Conservation (phyloP, 2,797 vertebrate species). For the Acanthornis magna region DNA sequence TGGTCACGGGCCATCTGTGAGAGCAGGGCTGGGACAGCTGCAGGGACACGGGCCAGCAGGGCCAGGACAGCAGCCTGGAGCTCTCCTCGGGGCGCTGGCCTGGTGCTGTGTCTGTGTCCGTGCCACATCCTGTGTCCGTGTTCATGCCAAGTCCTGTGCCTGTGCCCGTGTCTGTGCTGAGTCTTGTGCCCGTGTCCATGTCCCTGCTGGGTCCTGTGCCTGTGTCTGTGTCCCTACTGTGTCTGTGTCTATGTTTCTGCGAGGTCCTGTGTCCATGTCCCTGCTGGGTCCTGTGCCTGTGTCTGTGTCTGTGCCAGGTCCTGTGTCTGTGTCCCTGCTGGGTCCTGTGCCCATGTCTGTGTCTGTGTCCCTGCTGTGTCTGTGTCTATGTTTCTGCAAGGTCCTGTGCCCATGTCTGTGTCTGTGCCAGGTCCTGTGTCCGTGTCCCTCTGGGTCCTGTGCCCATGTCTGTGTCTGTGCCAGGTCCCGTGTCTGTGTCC, state of each 20-base stretch:
- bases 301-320: not conserved
- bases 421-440: too few relatives aligned
- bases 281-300: not conserved
- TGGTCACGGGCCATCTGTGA: not conserved
- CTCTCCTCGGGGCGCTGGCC: not conserved
- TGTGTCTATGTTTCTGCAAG: too few relatives aligned
- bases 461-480: too few relatives aligned
- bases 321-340: too few relatives aligned
- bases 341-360: not conserved
- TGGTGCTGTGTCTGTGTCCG: not conserved
- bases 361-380: not conserved
- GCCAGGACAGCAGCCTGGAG: not conserved
- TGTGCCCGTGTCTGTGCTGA: too few relatives aligned
- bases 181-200: too few relatives aligned
- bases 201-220: too few relatives aligned
- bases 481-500: not conserved
- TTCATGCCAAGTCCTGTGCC: too few relatives aligned
- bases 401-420: too few relatives aligned
- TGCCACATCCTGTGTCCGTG: not conserved
- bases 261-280: not conserved
- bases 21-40: not conserved
- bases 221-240: too few relatives aligned
- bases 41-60: accelerated
- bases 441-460: too few relatives aligned
- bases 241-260: too few relatives aligned